Evolutionary conservation across 2,113 vertebrate genomes (phyloP).

Genomic region (Ailuropoda melanoleuca): DNA sequence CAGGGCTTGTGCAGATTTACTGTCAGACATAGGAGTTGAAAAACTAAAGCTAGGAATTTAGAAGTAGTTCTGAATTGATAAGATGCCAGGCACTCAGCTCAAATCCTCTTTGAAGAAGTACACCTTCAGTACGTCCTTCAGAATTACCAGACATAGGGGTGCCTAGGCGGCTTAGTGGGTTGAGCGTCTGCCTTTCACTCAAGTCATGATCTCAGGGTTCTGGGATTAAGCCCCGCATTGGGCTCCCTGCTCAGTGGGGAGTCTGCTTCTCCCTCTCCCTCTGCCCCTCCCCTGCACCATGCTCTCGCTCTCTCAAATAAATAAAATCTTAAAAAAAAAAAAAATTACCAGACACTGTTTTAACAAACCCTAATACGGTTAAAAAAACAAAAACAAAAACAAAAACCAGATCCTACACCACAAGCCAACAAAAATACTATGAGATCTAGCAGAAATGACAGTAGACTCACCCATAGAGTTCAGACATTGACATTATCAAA

Average conservation of each 20-base stretch:
- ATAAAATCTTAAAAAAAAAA: too few relatives aligned
- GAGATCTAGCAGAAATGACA: background rate
- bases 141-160: background rate
- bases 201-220: too few relatives aligned
- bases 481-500: background rate
- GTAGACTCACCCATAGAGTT: background rate
- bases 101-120: slow-evolving; percentile 22
- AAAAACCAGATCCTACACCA: background rate
- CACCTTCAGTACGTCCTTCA: background rate
- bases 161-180: too few relatives aligned
- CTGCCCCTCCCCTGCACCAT: too few relatives aligned
- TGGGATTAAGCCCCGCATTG: too few relatives aligned
- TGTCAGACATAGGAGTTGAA: background rate
- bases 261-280: too few relatives aligned
- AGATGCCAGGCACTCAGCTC: background rate
- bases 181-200: too few relatives aligned
- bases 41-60: background rate
- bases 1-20: background rate
- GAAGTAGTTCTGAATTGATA: background rate
- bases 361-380: background rate
- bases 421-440: background rate
- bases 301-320: too few relatives aligned
- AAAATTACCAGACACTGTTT: background rate
- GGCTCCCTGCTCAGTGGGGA: too few relatives aligned
- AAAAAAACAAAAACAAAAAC: background rate